Evolutionary conservation across 2,888 invertebrate genomes (phyloP), one percentile per base, ranked within the genome.

Genomic region (Cinara cedri): DNA sequence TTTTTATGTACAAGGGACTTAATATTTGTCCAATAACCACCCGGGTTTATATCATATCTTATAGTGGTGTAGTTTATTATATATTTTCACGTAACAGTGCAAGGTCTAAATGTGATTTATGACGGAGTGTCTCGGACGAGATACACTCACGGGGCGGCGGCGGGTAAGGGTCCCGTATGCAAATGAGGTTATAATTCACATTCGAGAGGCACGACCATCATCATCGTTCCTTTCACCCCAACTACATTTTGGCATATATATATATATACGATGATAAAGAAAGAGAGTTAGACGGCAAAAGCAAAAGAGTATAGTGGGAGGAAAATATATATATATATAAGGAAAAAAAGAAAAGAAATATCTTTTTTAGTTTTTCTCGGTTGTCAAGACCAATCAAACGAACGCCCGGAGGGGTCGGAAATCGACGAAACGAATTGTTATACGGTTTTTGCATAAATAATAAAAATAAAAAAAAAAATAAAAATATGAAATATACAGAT

Each of bases 161-260:
- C 42, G 74, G 24, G 63, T 70, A 78, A 78, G 78, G 78, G 78
- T 78, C 78, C 70, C 78, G 78, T 78, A 78, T 78, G 78, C 78
- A 78, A 78, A 78, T 78, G 78, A 78, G 78, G 78, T 78, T 78
- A 78, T 78, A 78, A 78, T 78, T 78, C 78, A 78, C 66, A 51
- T 78, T 78, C 78, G 78, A 78, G 78, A 78, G 70, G 76, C 76
- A 68, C 57, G 76, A 6, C 66, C 76, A 66, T 66, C 66, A 46
- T 78, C 76, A 66, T 66, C 66, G 26, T 78, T 68, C 57, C 76
- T 49, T 60, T 70, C 68, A 34, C 78, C 78, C 68, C 26, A 70
- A 78, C 46, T 68, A 16, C 51, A 49, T 44, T 65, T 44, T 16
- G 55, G 72, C 46, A 26, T 55, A 55, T 49, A 21, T 68, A 72